These are phyloP conservation scores for Gryllus bimaculatus DNA, from an alignment of 1,140 invertebrate species.

Conservation along the genomic window DNA sequence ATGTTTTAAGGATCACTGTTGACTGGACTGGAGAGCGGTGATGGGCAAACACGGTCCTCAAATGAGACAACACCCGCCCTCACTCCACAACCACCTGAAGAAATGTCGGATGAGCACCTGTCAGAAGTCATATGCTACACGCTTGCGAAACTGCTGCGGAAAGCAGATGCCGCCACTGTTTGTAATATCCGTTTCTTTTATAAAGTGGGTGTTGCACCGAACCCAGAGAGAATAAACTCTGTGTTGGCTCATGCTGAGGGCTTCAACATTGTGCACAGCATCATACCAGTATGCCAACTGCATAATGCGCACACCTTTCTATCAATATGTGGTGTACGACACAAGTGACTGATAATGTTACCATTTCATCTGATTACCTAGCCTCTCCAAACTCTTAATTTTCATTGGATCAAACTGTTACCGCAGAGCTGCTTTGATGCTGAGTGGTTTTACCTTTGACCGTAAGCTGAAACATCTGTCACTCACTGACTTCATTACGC, in stretches of 20 bases:
- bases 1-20: neutral
- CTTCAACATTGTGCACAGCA: constrained; percentile 52
- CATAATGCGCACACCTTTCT: constrained; percentile 68
- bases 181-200: constrained; percentile 67
- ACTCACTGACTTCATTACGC: too few species aligned
- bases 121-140: constrained; percentile 60
- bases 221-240: constrained; percentile 42
- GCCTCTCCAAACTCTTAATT: too few species aligned
- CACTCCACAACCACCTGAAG: constrained; percentile 29
- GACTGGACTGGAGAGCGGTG: neutral
- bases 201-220: constrained; percentile 48
- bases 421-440: too few species aligned
- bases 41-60: neutral
- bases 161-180: constrained; percentile 43
- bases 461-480: too few species aligned
- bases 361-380: too few species aligned
- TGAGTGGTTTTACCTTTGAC: too few species aligned
- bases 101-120: constrained; percentile 49
- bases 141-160: constrained; percentile 57
- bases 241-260: constrained; percentile 43
- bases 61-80: neutral
- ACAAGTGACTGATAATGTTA: constrained; percentile 34
- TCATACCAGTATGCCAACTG: constrained; percentile 65
- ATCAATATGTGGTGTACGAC: constrained; percentile 59
- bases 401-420: too few species aligned